Percentiles rank a stretch among this genome's conserved stretches.
These are phyloP conservation scores for Tipula confusa DNA, from an alignment of 2,888 invertebrate genomes.

Conservation along the genomic window DNA sequence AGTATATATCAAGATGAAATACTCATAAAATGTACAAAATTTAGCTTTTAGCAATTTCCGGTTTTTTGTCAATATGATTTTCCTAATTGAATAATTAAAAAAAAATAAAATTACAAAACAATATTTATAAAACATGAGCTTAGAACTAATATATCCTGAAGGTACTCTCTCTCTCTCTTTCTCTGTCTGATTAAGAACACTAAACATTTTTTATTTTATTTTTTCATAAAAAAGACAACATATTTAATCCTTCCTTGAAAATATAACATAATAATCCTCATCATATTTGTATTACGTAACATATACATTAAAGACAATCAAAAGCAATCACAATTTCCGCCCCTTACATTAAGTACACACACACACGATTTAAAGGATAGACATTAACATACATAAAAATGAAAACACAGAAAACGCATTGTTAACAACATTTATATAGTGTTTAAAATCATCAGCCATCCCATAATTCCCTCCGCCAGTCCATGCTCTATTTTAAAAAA, in stretches of 20 bases:
- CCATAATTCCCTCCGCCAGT: too few relatives aligned
- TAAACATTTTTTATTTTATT: too few relatives aligned
- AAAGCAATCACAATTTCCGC: constrained; percentile 6
- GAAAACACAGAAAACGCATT: not conserved
- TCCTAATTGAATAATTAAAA: not conserved
- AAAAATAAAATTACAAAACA: not conserved
- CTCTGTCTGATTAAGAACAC: not conserved
- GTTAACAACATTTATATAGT: too few relatives aligned
- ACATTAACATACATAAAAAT: not conserved
- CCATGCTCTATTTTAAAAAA: not conserved
- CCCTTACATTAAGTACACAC: not conserved
- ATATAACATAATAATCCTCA: not conserved
- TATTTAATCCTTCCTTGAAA: not conserved
- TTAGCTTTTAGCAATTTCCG: constrained; percentile 25
- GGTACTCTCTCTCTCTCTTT: not conserved
- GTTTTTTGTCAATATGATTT: not conserved
- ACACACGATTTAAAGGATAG: not conserved
- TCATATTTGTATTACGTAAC: not conserved
- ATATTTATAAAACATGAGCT: not conserved
- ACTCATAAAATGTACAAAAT: not conserved
- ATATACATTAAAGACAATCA: not conserved
- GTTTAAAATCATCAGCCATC: not conserved
- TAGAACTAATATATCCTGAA: not conserved
- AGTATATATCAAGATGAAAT: too few relatives aligned
- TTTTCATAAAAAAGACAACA: not conserved